phyloP scores from a whole-genome alignment of 2,797 vertebrate genomes.

The Chaetodon trifasciatus region DNA sequence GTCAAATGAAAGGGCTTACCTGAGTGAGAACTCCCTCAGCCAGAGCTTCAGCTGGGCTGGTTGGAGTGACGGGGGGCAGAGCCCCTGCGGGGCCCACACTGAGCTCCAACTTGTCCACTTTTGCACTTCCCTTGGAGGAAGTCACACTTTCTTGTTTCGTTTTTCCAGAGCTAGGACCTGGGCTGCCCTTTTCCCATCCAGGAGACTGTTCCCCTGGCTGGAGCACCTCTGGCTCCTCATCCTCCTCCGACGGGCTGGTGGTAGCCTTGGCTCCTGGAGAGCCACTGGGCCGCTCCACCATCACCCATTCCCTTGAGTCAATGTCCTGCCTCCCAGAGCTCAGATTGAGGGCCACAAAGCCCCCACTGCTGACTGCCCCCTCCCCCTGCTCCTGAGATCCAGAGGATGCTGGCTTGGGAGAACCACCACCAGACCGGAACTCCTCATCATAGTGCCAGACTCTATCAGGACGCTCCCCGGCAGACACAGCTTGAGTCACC shows the following conservation, averaged over 20 bases:
- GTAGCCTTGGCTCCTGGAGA: conserved; percentile 88
- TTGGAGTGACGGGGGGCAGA: conserved; percentile 90
- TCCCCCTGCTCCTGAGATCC: conserved; percentile 91
- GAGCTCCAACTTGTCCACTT: conserved; percentile 90
- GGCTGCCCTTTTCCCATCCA: conserved; percentile 77
- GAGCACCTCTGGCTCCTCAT: conserved; percentile 80
- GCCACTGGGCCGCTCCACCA: conserved; percentile 91
- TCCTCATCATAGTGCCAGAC: conserved; percentile 97
- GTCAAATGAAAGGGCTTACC: conserved; percentile 84
- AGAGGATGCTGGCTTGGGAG: conserved; percentile 90
- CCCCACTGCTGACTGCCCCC: conserved; percentile 90
- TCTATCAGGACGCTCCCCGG: conserved; percentile 81
- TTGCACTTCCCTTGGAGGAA: conserved; percentile 76
- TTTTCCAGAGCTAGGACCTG: conserved; percentile 62
- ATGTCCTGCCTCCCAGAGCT: conserved; percentile 94
- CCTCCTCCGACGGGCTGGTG: conserved; percentile 93
- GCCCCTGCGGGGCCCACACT: conserved; percentile 86
- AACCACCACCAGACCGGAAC: conserved; percentile 88
- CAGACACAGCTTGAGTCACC: conserved; percentile 60
- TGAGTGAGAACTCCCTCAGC: conserved; percentile 95
- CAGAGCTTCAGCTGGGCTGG: conserved; percentile 94
- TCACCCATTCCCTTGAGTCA: conserved; percentile 97
- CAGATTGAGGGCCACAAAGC: conserved; percentile 95
- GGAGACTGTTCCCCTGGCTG: conserved; percentile 74
- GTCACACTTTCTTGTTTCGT: conserved; percentile 61